Conservation (phyloP, 2,888 invertebrate genomes). For the Polia nebulosa region DNA sequence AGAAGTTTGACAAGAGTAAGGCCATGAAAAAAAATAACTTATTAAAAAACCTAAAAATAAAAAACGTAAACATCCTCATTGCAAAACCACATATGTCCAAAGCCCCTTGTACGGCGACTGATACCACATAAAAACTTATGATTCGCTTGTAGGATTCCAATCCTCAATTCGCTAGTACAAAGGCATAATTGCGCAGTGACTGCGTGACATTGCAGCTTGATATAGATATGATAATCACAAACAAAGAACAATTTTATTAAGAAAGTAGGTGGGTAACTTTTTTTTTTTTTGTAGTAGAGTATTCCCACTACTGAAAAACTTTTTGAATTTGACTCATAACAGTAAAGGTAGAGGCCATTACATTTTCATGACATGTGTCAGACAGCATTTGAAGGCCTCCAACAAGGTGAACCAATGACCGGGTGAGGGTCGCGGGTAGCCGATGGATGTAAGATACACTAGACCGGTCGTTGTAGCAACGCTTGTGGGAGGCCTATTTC, state of each 20-base stretch:
- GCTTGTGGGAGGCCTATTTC: too few relatives aligned
- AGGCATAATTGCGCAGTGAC: conserved; percentile 21
- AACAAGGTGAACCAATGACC: too few relatives aligned
- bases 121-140: conserved; percentile 40
- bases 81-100: conserved; percentile 4
- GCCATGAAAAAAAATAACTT: not conserved
- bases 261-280: conserved; percentile 24
- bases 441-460: too few relatives aligned
- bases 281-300: too few relatives aligned
- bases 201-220: conserved; percentile 47
- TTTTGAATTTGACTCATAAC: conserved; percentile 3
- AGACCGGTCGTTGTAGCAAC: too few relatives aligned
- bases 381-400: too few relatives aligned
- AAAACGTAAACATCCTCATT: conserved; percentile 27
- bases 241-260: conserved; percentile 53
- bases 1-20: not conserved
- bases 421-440: too few relatives aligned
- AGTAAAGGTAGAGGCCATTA: not conserved
- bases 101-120: conserved; percentile 20
- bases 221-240: conserved; percentile 30
- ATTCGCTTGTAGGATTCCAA: conserved; percentile 49
- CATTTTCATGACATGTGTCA: not conserved
- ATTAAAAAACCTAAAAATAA: not conserved
- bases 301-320: conserved; percentile 5
- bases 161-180: conserved; percentile 13